Conservation (phyloP, 2,797 vertebrate species). For the Melopsittacus undulatus region DNA sequence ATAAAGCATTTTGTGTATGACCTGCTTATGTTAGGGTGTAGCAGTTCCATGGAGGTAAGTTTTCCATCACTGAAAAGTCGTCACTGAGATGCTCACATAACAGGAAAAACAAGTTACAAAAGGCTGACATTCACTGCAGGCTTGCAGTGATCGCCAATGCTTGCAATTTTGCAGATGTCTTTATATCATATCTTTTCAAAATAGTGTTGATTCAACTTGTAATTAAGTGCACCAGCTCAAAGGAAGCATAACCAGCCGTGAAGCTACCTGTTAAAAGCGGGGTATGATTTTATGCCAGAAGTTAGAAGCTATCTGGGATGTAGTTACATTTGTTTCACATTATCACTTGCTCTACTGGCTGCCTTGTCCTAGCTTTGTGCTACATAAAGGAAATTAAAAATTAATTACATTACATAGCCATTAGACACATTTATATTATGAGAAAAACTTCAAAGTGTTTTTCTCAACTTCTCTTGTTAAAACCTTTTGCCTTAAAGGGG, state of each 20-base stretch:
- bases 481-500: neutral
- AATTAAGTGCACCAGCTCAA: neutral
- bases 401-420: neutral
- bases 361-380: neutral
- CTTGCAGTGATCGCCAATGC: neutral
- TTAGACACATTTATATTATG: neutral
- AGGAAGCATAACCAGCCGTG: neutral
- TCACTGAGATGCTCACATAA: neutral
- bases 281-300: neutral
- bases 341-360: neutral
- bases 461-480: neutral
- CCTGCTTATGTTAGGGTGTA: neutral
- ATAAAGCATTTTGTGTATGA: neutral
- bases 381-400: rapidly evolving
- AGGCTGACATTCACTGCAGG: neutral
- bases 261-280: neutral
- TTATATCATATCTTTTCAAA: neutral
- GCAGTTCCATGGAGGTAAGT: neutral
- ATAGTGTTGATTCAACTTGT: neutral
- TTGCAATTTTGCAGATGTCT: neutral
- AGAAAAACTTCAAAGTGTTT: neutral
- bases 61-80: neutral
- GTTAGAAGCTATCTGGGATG: neutral
- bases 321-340: neutral
- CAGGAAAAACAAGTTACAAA: neutral